A percentile compares a stretch with the other conserved stretches of the same genome.
Evolutionary conservation across 2,888 invertebrate species (phyloP).

Genomic region (Anoplius nigerrimus): DNA sequence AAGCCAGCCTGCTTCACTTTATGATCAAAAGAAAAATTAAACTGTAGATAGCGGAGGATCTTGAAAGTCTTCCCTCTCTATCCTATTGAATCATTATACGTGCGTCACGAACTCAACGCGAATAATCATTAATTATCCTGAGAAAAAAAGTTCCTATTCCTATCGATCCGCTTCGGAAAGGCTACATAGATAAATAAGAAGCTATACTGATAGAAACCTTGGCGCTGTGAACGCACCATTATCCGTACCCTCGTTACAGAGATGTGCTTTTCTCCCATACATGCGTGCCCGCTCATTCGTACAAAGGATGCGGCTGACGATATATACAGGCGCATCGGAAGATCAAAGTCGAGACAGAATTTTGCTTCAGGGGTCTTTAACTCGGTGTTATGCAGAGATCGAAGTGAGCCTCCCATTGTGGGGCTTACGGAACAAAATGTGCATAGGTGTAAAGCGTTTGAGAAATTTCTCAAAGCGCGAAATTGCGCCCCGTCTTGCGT

Average conservation of each 20-base stretch:
- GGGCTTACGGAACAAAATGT: neutral
- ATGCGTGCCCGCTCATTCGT: constrained; percentile 33
- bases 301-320: constrained; percentile 40
- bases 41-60: too few relatives aligned
- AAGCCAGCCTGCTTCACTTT: too few relatives aligned
- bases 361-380: constrained; percentile 53
- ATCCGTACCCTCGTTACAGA: constrained; percentile 37
- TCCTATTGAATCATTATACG: too few relatives aligned
- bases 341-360: constrained; percentile 56
- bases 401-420: constrained; percentile 24
- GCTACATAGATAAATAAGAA: too few relatives aligned
- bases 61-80: neutral
- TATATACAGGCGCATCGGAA: constrained; percentile 29
- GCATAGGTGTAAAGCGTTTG: neutral
- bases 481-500: neutral
- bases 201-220: too few relatives aligned
- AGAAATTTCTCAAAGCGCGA: neutral
- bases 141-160: too few relatives aligned
- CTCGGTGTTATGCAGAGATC: constrained; percentile 47
- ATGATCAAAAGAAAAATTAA: too few relatives aligned
- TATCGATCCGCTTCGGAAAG: too few relatives aligned
- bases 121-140: too few relatives aligned
- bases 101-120: too few relatives aligned
- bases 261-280: constrained; percentile 34
- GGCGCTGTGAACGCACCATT: constrained; percentile 44